A percentile compares a stretch with the other conserved stretches of the same genome.
Evolutionary conservation across 2,113 vertebrate species (phyloP).

Genomic region (Blennius ocellaris): DNA sequence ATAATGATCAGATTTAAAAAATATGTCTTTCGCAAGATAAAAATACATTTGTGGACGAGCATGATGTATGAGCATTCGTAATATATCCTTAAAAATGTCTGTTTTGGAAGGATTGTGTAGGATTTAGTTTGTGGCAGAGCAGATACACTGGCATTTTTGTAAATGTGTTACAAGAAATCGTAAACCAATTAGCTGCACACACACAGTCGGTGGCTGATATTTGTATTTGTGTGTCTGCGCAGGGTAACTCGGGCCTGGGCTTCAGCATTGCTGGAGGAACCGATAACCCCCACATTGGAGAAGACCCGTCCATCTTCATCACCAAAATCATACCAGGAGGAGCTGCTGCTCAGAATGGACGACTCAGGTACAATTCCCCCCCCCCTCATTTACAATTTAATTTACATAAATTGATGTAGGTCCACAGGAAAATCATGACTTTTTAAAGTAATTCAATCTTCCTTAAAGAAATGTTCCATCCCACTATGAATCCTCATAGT

Average conservation of each 20-base stretch:
- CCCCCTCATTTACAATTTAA: no score
- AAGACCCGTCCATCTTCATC: constrained; percentile 98
- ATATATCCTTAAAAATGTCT: neutral
- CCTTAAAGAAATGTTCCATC: no score
- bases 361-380: constrained; percentile 88
- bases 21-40: no score
- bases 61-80: no score
- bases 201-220: neutral
- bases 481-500: no score
- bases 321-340: constrained; percentile 98
- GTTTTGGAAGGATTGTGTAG: neutral
- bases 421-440: no score
- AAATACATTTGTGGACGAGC: no score
- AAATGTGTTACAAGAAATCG: neutral
- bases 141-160: neutral
- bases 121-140: neutral
- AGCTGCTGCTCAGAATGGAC: constrained; percentile 96
- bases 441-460: no score
- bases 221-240: constrained; percentile 16
- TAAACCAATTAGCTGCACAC: neutral
- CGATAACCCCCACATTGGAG: constrained; percentile 98
- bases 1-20: no score
- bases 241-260: constrained; percentile 98
- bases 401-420: no score
- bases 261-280: constrained; percentile 99